Base-by-base conservation (phyloP, 2,888 invertebrate species). In the Andrena camellia region DNA sequence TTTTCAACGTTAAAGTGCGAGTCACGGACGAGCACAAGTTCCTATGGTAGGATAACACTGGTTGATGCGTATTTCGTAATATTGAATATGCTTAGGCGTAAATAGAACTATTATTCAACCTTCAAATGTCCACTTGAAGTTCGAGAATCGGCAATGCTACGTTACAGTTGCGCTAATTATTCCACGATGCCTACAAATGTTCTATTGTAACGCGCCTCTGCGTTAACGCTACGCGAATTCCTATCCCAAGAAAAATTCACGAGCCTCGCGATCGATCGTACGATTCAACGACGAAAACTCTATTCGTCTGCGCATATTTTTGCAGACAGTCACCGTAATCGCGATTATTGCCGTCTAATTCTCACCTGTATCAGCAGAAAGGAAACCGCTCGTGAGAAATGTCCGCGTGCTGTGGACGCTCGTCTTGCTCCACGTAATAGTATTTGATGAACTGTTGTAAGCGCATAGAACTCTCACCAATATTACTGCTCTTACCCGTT, bases 401-500 rank as follows among this genome's bases (percentile, higher is more conserved):
- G 79, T 87, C 71, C 76, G 77, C 76, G 86, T 76, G 64, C 66
- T 33, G 67, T 48, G 60, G 63, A 86, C 64, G 69, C 60, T 82
- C 74, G 77, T 71, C 67, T 74, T 72, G 79, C 64, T 68, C 70
- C 81, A 73, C 50, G 79, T 76, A 72, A 78, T 68, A 81, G 84
- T 81, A 81, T 78, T 85, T 78, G 62, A 82, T 78, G 84, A 88
- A 89, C 84, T 85, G 83, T 67, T 78, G 78, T 66, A 69, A 86
- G 75, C 80, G 83, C 78, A 81, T 81, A 85, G 78, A 78, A 78
- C 74, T 88, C 78, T 77, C 82, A 84, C 86, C 78, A 81, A 84
- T 88, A 86, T 85, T 76, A 75, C 86, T 63, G 86, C 66, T 78
- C 73, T 78, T 78, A 78, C 78, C 86, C 85, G 90, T 92, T 92